Base-by-base conservation (phyloP, 2,888 invertebrate species). In the Hemistola chrysoprasaria region DNA sequence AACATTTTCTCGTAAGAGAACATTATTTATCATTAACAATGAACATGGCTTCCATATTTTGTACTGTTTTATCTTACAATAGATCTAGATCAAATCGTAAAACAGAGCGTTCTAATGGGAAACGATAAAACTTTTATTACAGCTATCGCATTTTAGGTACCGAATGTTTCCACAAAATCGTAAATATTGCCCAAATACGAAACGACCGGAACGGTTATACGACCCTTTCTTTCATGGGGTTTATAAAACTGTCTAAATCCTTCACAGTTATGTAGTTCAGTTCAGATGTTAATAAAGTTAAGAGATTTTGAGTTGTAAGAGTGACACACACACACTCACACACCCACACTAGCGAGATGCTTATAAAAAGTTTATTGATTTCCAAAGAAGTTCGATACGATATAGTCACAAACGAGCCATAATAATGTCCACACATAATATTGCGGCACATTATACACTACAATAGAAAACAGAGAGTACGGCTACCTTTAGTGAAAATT, bases 121-220 rank as follows among this genome's bases (percentile, higher is more conserved):
- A 56, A 57, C 70, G 56, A 76, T 85, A 82, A 81, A 80, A 71
- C 21, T 63, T 71, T 72, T 71, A 74, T 64, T 61, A 47, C 47
- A 39, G 53, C 56, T 40, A 59, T 65, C 59, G 67, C 55, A 62
- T 60, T 58, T n/a, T 46, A 56, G 47, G 56, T 56, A 59, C 64
- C 54, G 47, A 62, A 62, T 51, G 53, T 65, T 71, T 65, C 66
- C 55, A 62, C 61, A 62, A 65, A 71, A 58, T 68, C 71, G 62
- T 76, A 79, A 79, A 80, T 74, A 75, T 69, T 65, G 51, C 50
- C 60, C 66, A 65, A 75, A 72, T 71, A 62, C 59, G 62, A 60
- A 54, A 56, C 52, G 53, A 52, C 42, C 49, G 29, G 33, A 33
- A 41, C 45, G 30, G 35, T 42, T 50, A 40, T 47, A 53, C 50